A percentile compares a stretch with the other conserved stretches of the same genome.
Conservation (phyloP, 2,888 invertebrate genomes). For the Chalcis sispes region DNA sequence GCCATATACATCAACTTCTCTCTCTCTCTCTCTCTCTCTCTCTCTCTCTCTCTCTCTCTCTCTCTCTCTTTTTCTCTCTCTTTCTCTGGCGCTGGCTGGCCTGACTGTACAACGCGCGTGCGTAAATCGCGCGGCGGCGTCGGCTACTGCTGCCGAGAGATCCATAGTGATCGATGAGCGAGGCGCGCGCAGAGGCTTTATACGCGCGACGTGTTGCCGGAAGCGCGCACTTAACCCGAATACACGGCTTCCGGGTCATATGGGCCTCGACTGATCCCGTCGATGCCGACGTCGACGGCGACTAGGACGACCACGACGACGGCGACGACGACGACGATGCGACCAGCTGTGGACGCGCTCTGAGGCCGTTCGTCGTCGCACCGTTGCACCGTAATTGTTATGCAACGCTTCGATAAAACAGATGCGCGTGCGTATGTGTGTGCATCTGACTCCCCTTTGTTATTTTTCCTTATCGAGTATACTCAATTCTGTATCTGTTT, state of each 20-base stretch:
- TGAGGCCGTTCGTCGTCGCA: neutral
- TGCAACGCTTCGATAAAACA: too few species aligned
- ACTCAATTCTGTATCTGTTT: too few species aligned
- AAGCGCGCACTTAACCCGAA: slow-evolving; percentile 66
- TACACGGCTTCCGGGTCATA: slow-evolving; percentile 64
- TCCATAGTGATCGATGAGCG: slow-evolving; percentile 32
- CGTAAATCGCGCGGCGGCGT: slow-evolving; percentile 6
- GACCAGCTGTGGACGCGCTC: slow-evolving; percentile 39
- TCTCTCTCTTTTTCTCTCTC: too few species aligned
- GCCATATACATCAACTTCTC: too few species aligned
- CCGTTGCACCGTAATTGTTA: too few species aligned
- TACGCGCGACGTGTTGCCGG: slow-evolving; percentile 56
- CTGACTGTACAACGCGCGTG: neutral
- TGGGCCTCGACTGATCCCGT: slow-evolving; percentile 34
- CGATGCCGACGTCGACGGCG: neutral
- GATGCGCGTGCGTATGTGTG: neutral
- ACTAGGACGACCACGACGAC: slow-evolving; percentile 6
- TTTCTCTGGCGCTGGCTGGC: too few species aligned
- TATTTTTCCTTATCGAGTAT: too few species aligned
- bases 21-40: too few species aligned
- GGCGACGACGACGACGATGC: slow-evolving; percentile 11
- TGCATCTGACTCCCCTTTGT: too few species aligned
- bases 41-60: too few species aligned
- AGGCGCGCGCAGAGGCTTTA: too few species aligned
- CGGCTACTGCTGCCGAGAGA: too few species aligned